A percentile compares a stretch with the other conserved stretches of the same genome.
Conservation (phyloP, 2,888 invertebrate species). For the Spatulosminthurus flaviceps region DNA sequence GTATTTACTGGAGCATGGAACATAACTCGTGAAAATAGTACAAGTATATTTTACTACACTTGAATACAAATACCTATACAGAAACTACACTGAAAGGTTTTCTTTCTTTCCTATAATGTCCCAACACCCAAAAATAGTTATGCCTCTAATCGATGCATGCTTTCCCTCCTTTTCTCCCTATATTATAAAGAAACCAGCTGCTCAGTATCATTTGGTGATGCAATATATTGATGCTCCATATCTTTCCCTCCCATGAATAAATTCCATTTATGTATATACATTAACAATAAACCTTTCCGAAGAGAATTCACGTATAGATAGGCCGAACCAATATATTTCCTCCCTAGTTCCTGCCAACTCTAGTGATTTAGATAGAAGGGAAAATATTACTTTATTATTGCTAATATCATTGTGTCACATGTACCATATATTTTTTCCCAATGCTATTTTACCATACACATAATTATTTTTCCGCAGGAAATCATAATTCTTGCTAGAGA, state of each 20-base stretch:
- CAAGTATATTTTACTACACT: background rate
- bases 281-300: too few relatives aligned
- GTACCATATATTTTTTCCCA: background rate
- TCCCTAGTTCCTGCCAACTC: background rate
- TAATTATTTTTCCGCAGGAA: background rate
- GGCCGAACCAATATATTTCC: too few relatives aligned
- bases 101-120: too few relatives aligned
- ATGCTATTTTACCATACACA: background rate
- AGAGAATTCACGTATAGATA: too few relatives aligned
- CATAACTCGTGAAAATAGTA: constrained; percentile 9
- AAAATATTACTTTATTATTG: constrained; percentile 11
- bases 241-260: too few relatives aligned
- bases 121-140: too few relatives aligned
- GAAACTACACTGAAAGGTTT: too few relatives aligned
- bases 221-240: too few relatives aligned
- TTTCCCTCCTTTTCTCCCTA: too few relatives aligned
- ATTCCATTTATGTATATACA: too few relatives aligned
- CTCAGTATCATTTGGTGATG: background rate
- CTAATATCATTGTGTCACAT: background rate
- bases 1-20: constrained; percentile 29
- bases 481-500: background rate
- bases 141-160: too few relatives aligned
- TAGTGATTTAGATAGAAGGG: background rate
- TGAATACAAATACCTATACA: background rate
- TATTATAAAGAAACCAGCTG: constrained; percentile 3